Evolutionary conservation across 37 sponge, comb jelly and placozoan genomes (phyloP), one percentile per base, ranked within the genome.

Genomic region (Diacarnus erythraeanus): DNA sequence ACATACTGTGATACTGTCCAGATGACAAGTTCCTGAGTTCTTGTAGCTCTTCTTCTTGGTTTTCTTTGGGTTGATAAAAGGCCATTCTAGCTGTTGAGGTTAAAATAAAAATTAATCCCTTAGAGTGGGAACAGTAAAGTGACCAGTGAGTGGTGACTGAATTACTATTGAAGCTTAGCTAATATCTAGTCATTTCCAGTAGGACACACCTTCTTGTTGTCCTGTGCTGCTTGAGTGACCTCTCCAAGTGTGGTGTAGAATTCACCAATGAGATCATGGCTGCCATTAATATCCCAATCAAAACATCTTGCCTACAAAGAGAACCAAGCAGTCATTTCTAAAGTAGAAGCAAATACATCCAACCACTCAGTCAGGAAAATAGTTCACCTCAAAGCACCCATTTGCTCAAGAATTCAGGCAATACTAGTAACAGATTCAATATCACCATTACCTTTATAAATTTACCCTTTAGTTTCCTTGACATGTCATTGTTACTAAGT

Each of bases 281-380:
- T 64, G 0, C 95, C 87, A 41, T 94, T 92, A 64, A 54, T 33
- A 54, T 94, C 95, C 82, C 87, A 90, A 82, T 94, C 95, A 81
- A 75, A 94, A 44, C 95, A 94, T 0, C 56, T 76, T 26, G 85
- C 78, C 93, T 92, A 72, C n/a, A 34, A 71, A 54, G n/a, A n/a
- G n/a, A n/a, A n/a, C n/a, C n/a, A n/a, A n/a, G n/a, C n/a, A n/a
- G n/a, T n/a, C n/a, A n/a, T n/a, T n/a, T n/a, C n/a, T n/a, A n/a
- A n/a, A n/a, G n/a, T n/a, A n/a, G n/a, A n/a, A n/a, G n/a, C n/a
- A n/a, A n/a, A n/a, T n/a, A n/a, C n/a, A n/a, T n/a, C n/a, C n/a
- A n/a, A n/a, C n/a, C n/a, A n/a, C n/a, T n/a, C n/a, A n/a, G n/a
- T n/a, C n/a, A n/a, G n/a, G n/a, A n/a, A n/a, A n/a, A n/a, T n/a